Evolutionary conservation across 2,113 vertebrate species (phyloP).

Genomic region (Dicaeum eximium): DNA sequence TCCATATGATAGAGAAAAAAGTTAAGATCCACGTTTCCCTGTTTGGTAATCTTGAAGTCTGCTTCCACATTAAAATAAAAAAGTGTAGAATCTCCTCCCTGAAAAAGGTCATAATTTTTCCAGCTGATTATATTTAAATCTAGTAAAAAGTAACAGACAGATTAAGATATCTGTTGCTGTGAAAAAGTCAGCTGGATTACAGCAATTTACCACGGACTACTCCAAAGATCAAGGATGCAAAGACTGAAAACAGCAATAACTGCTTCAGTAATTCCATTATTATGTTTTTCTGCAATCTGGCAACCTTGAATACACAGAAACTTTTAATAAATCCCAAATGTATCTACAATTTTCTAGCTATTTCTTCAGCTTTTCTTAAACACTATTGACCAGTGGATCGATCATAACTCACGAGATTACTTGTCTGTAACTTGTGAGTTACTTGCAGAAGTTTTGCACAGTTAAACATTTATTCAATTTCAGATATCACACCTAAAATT

Average conservation of each 20-base stretch:
- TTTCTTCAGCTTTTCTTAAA: not conserved
- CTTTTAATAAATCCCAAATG: not conserved
- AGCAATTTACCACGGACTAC: not conserved
- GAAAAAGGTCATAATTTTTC: not conserved
- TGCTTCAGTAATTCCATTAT: not conserved
- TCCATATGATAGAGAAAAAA: not conserved
- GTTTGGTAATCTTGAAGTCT: not conserved
- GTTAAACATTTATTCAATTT: not conserved
- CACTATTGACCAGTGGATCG: not conserved
- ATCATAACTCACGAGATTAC: not conserved
- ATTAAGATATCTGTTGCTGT: not conserved
- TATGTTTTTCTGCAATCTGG: not conserved
- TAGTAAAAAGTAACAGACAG: not conserved
- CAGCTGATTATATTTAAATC: not conserved
- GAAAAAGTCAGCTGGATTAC: not conserved
- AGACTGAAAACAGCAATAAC: not conserved
- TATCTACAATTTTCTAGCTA: not conserved
- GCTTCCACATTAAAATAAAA: not conserved
- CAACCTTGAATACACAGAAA: not conserved
- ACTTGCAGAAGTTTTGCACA: not conserved
- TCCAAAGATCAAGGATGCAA: not conserved
- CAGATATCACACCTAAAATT: not conserved
- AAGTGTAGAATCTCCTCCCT: not conserved
- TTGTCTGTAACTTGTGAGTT: not conserved
- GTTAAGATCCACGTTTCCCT: not conserved